phyloP scores from a whole-genome alignment of 2,113 vertebrate species.

The Nyctereutes procyonoides region DNA sequence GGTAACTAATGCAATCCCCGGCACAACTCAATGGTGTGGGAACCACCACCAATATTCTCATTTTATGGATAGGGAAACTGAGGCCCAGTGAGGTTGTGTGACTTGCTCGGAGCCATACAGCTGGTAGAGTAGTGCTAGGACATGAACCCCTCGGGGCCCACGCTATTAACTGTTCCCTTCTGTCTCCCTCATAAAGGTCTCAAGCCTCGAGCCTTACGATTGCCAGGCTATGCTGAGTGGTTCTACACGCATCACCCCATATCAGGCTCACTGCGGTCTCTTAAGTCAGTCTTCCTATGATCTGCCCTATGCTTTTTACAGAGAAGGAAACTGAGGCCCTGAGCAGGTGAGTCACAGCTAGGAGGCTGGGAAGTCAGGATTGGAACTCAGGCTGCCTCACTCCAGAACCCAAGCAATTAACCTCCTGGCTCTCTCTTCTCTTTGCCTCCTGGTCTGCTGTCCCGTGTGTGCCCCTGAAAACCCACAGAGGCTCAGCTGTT shows the following conservation, averaged over 20 bases:
- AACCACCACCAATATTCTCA: not conserved
- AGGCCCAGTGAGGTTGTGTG: not conserved
- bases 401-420: not conserved
- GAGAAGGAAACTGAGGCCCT: not conserved
- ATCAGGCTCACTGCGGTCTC: not conserved
- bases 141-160: not conserved
- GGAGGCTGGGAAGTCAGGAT: not conserved
- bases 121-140: not conserved
- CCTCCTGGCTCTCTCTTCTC: not conserved
- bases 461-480: not conserved
- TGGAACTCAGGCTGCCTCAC: not conserved
- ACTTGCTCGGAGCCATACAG: not conserved
- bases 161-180: not conserved
- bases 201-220: not conserved
- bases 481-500: not conserved
- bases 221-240: not conserved
- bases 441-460: not conserved
- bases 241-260: fast-evolving
- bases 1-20: not conserved
- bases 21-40: not conserved
- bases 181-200: not conserved
- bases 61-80: not conserved
- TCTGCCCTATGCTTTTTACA: not conserved
- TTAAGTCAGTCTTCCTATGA: not conserved
- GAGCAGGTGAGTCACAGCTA: not conserved